Evolutionary conservation across 2,113 vertebrate genomes (phyloP).

Genomic region (Psilopogon haemacephalus): DNA sequence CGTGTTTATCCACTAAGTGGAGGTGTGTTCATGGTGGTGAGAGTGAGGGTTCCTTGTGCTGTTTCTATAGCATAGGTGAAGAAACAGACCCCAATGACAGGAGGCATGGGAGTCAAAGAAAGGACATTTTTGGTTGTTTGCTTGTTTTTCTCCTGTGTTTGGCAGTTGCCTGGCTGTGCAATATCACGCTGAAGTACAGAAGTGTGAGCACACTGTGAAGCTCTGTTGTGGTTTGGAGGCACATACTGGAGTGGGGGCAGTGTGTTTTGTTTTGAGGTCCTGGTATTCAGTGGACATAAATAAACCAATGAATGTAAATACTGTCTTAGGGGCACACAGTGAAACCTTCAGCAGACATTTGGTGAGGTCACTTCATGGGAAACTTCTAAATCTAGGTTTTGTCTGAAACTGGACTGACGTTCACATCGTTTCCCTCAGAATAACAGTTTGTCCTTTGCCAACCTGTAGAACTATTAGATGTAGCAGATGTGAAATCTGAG

Average conservation of each 20-base stretch:
- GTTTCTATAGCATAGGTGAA: neutral
- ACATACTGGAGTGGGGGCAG: neutral
- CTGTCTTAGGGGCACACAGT: neutral
- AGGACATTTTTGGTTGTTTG: neutral
- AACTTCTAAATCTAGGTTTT: neutral
- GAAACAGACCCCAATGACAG: neutral
- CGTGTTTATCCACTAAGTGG: neutral
- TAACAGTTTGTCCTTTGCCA: neutral
- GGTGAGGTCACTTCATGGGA: rapidly evolving
- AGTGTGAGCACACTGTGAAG: neutral
- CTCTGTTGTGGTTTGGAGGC: neutral
- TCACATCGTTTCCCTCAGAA: neutral
- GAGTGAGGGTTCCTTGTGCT: neutral
- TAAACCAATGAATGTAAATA: neutral
- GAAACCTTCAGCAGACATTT: neutral
- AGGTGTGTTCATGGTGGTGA: neutral
- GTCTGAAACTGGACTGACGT: neutral
- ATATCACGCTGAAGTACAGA: rapidly evolving
- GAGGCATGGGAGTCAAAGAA: neutral
- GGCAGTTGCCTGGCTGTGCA: neutral
- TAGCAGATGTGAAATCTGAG: neutral
- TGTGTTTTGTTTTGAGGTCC: neutral
- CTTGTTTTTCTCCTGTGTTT: neutral
- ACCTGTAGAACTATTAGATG: neutral
- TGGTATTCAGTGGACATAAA: neutral